These are phyloP conservation scores for Scaptomyza montana DNA, from an alignment of 1,140 invertebrate genomes.

Conservation along the genomic window DNA sequence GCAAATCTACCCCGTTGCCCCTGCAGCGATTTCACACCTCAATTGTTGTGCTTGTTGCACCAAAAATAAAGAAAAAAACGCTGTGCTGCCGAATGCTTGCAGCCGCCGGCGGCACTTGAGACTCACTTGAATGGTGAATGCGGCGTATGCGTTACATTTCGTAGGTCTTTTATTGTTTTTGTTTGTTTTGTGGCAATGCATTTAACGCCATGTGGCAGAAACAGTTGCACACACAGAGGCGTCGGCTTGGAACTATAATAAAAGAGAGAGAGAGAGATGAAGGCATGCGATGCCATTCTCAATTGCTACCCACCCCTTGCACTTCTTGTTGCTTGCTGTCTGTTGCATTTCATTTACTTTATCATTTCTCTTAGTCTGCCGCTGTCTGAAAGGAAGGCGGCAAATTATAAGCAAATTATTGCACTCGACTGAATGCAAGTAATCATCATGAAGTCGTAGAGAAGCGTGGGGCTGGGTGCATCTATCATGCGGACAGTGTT, in stretches of 20 bases:
- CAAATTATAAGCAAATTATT: slow-evolving; percentile 81
- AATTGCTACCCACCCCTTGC: slow-evolving; percentile 31
- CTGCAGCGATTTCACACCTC: slow-evolving; percentile 40
- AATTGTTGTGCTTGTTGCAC: slow-evolving; percentile 58
- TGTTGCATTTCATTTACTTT: slow-evolving; percentile 78
- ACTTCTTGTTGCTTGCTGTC: slow-evolving; percentile 40
- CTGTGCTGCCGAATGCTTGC: slow-evolving; percentile 23
- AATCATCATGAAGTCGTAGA: slow-evolving; percentile 57
- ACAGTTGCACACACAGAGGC: slow-evolving; percentile 39
- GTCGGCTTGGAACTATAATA: slow-evolving; percentile 41
- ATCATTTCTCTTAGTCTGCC: slow-evolving; percentile 67
- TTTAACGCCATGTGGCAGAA: slow-evolving; percentile 56
- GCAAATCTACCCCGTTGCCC: background rate
- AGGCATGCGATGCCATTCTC: slow-evolving; percentile 43
- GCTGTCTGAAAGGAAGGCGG: slow-evolving; percentile 11
- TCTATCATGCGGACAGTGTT: slow-evolving; percentile 18
- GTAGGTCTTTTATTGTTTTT: slow-evolving; percentile 53
- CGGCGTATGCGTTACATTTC: slow-evolving; percentile 52
- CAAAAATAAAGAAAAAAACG: slow-evolving; percentile 27
- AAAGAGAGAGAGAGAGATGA: background rate
- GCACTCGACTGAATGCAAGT: slow-evolving; percentile 67
- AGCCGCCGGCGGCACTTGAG: slow-evolving; percentile 67
- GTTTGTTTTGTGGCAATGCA: slow-evolving; percentile 41
- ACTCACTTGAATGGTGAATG: slow-evolving; percentile 57
- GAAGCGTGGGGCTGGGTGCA: background rate